Conservation (phyloP, 1,140 invertebrate genomes). For the Pinna nobilis region DNA sequence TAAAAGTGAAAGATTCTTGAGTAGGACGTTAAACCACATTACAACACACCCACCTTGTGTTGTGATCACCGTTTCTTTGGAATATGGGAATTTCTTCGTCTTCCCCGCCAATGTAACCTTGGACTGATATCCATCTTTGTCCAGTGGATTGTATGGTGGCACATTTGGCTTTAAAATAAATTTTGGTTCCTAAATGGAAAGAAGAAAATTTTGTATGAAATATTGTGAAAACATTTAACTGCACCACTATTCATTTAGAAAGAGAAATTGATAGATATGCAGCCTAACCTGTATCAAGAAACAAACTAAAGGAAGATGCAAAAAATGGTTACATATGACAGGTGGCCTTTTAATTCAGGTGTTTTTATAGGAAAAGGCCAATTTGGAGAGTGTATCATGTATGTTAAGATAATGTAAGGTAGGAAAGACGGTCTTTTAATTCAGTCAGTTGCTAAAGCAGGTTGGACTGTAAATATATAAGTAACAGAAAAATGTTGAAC, state of each 20-base stretch:
- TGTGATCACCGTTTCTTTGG: constrained; percentile 48
- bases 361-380: too few species aligned
- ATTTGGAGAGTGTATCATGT: too few species aligned
- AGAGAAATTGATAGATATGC: not conserved
- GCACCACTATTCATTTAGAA: not conserved
- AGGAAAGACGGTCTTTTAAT: too few species aligned
- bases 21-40: too few species aligned
- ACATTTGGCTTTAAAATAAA: constrained; percentile 47
- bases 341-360: too few species aligned
- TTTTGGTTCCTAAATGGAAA: constrained; percentile 52
- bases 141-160: constrained; percentile 54
- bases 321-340: too few species aligned
- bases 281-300: not conserved
- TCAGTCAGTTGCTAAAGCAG: too few species aligned
- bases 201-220: too few species aligned
- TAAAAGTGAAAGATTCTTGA: too few species aligned
- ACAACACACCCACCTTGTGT: constrained; percentile 58
- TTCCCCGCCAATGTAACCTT: constrained; percentile 35
- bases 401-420: too few species aligned
- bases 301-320: not conserved
- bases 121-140: constrained; percentile 26
- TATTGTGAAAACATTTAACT: not conserved
- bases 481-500: too few species aligned
- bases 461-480: too few species aligned
- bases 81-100: constrained; percentile 60